Percentiles rank a stretch among this genome's conserved stretches.
These are phyloP conservation scores for Mastomys coucha DNA, from an alignment of 2,113 vertebrate species.

Conservation along the genomic window DNA sequence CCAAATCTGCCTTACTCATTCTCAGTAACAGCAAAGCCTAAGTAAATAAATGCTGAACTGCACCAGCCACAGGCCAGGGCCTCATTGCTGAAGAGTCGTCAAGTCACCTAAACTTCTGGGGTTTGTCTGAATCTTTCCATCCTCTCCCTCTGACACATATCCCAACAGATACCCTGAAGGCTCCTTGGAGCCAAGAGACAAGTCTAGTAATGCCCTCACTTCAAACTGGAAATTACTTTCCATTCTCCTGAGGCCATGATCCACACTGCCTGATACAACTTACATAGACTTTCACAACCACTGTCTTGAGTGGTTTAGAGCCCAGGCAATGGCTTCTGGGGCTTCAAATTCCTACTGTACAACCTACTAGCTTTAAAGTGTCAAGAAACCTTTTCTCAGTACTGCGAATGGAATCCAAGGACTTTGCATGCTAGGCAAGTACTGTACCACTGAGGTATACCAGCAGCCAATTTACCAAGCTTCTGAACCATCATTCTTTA, in stretches of 20 bases:
- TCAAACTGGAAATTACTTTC: neutral
- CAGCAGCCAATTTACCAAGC: neutral
- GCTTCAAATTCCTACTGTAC: neutral
- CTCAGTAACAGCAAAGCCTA: neutral
- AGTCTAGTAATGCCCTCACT: neutral
- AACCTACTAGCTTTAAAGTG: neutral
- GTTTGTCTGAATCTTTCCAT: neutral
- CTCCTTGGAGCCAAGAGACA: neutral
- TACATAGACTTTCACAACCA: neutral
- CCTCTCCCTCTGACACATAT: neutral
- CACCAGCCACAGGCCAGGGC: neutral
- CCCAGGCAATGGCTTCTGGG: neutral
- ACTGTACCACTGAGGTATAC: neutral
- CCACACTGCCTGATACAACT: neutral
- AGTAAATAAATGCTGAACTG: neutral
- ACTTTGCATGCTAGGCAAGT: neutral
- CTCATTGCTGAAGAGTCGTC: neutral
- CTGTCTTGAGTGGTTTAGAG: neutral
- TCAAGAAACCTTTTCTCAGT: neutral
- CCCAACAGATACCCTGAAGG: neutral
- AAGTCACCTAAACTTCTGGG: neutral
- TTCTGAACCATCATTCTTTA: neutral
- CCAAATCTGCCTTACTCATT: neutral
- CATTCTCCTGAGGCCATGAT: neutral
- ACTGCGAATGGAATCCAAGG: neutral